These are phyloP conservation scores for Tetragonisca angustula DNA, from an alignment of 2,888 invertebrate species.

Conservation along the genomic window DNA sequence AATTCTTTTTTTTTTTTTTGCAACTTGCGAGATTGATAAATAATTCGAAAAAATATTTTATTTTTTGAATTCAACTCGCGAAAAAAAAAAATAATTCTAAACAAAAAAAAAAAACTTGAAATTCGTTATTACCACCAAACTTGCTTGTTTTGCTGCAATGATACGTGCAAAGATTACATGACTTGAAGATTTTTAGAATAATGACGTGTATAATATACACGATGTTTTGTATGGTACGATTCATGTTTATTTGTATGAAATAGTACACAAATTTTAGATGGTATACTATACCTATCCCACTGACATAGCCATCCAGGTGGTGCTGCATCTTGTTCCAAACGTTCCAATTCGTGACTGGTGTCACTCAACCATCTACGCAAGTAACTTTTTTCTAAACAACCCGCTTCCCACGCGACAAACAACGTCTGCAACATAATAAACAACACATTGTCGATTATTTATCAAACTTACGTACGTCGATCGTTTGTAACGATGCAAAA, in stretches of 20 bases:
- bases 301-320: conserved; percentile 89
- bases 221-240: conserved; percentile 55
- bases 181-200: conserved; percentile 36
- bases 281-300: conserved; percentile 90
- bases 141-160: conserved; percentile 20
- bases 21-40: neutral
- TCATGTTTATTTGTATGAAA: conserved; percentile 57
- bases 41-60: neutral
- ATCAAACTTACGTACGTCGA: neutral
- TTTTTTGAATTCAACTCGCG: neutral
- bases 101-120: neutral
- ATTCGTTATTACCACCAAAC: conserved; percentile 6
- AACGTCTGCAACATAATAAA: neutral
- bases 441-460: neutral
- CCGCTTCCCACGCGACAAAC: conserved; percentile 86
- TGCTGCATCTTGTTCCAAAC: conserved; percentile 88
- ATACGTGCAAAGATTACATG: conserved; percentile 35
- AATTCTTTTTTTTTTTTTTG: neutral
- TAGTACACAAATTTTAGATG: conserved; percentile 69
- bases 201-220: conserved; percentile 58
- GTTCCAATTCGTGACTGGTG: conserved; percentile 86
- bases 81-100: neutral
- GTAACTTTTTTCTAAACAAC: conserved; percentile 86
- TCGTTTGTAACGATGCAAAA: conserved; percentile 61
- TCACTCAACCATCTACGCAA: conserved; percentile 87